These are phyloP conservation scores for Tachina fera DNA, from an alignment of 2,888 invertebrate genomes.

Conservation along the genomic window DNA sequence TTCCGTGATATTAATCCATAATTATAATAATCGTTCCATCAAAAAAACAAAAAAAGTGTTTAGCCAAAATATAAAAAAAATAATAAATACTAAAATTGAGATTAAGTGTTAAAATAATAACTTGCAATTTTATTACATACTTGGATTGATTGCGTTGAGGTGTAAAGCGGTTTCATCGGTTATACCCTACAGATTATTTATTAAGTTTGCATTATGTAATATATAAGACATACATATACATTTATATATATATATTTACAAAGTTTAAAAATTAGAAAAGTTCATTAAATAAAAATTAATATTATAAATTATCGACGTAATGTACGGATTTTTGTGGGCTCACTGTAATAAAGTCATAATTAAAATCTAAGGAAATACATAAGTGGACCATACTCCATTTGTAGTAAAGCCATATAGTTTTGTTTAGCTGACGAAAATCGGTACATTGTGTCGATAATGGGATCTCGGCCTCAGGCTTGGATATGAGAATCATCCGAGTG, in stretches of 20 bases:
- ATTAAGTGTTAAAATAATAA: constrained; percentile 68
- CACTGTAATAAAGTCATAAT: too few relatives aligned
- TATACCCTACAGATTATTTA: constrained; percentile 13
- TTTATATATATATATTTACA: not conserved
- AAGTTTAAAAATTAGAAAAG: too few relatives aligned
- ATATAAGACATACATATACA: not conserved
- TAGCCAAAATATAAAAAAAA: constrained; percentile 37
- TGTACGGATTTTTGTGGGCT: too few relatives aligned
- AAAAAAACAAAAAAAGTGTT: constrained; percentile 19
- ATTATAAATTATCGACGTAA: too few relatives aligned
- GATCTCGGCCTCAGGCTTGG: too few relatives aligned
- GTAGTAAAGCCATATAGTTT: too few relatives aligned
- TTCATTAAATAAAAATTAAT: too few relatives aligned
- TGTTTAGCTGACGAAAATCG: too few relatives aligned
- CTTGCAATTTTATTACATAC: constrained; percentile 41
- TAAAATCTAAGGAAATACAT: too few relatives aligned
- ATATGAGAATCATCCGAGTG: too few relatives aligned
- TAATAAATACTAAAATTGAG: constrained; percentile 23
- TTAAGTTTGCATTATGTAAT: not conserved
- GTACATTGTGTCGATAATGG: too few relatives aligned
- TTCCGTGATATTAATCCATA: constrained; percentile 55
- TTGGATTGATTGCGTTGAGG: constrained; percentile 29
- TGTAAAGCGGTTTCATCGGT: constrained; percentile 20
- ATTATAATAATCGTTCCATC: constrained; percentile 57
- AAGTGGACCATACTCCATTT: too few relatives aligned